Conservation (phyloP, 1,140 invertebrate species). For the Camponotus vicinus region DNA sequence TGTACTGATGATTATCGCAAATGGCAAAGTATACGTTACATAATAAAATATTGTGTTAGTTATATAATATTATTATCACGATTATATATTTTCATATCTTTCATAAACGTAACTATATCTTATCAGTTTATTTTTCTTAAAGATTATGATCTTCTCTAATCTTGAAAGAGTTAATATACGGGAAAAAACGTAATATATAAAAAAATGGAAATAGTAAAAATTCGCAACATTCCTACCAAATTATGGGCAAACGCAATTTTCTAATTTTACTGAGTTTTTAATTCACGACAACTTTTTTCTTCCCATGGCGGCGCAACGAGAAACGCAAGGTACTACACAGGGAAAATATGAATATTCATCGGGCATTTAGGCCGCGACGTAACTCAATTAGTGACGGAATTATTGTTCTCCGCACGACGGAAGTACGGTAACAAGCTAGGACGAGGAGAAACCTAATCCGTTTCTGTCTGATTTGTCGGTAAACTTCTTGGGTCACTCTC, state of each 20-base stretch:
- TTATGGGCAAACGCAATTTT: constrained; percentile 72
- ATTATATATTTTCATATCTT: background rate
- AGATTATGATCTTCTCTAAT: background rate
- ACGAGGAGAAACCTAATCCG: constrained; percentile 61
- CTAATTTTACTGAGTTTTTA: constrained; percentile 78
- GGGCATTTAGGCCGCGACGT: constrained; percentile 77
- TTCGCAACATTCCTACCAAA: constrained; percentile 65
- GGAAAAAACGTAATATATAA: background rate
- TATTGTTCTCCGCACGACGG: constrained; percentile 76
- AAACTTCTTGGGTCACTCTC: constrained; percentile 68
- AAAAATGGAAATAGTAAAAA: constrained; percentile 63
- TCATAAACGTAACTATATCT: background rate
- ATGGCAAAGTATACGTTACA: background rate
- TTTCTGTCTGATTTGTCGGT: constrained; percentile 69
- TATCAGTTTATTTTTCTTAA: background rate
- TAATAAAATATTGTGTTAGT: constrained; percentile 1
- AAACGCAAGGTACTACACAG: constrained; percentile 50
- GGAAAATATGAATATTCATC: constrained; percentile 81
- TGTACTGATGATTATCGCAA: background rate
- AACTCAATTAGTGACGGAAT: constrained; percentile 80
- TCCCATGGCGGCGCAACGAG: constrained; percentile 45
- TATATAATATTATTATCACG: no score
- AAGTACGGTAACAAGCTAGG: constrained; percentile 68
- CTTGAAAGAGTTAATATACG: background rate
- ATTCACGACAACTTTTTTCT: constrained; percentile 77